Base-by-base conservation (phyloP, 2,113 vertebrate species). In the Cyrtonyx montezumae region DNA sequence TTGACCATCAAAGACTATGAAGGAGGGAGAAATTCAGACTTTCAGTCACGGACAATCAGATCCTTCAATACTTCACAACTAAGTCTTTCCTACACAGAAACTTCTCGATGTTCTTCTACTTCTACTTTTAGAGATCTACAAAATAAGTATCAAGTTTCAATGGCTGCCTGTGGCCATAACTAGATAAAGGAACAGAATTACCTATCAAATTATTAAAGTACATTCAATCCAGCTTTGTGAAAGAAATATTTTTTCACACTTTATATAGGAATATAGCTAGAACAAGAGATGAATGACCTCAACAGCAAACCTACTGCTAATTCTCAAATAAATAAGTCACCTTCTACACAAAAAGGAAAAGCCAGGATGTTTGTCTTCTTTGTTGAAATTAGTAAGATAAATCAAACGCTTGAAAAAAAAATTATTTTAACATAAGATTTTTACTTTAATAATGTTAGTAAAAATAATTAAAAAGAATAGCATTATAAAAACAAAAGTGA, bases 61-160 rank as follows among this genome's bases (percentile, higher is more conserved):
- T 95, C 79, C 22, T 55, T 85, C 49, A 73, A 58, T 69, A 73
- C 73, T 92, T 85, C 92, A 89, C 92, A 92, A 89, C 48, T 88
- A 96, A 91, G 59, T 70, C 82, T 92, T 97, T 96, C 79, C 93
- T 93, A 95, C 49, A 88, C 6, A 92, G 94, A 93, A 96, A 96
- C 91, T 96, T 95, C 84, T 97, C 93, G 94, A 62, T 62, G 89
- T n/a, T n/a, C n/a, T n/a, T n/a, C n/a, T n/a, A n/a, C 91, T 87
- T 85, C 51, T 96, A 93, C 80, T 93, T 85, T 82, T 66, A 90
- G 80, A 94, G 79, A 96, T 94, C 95, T 88, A 79, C 84, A 63
- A 91, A 73, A 55, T 55, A 93, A 93, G 80, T 92, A 93, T 46
- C 75, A 94, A 96, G 75, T 61, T 95, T 43, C 43, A 96, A 65